Base-by-base conservation (phyloP, 2,113 vertebrate genomes). In the Harpagus bidentatus region DNA sequence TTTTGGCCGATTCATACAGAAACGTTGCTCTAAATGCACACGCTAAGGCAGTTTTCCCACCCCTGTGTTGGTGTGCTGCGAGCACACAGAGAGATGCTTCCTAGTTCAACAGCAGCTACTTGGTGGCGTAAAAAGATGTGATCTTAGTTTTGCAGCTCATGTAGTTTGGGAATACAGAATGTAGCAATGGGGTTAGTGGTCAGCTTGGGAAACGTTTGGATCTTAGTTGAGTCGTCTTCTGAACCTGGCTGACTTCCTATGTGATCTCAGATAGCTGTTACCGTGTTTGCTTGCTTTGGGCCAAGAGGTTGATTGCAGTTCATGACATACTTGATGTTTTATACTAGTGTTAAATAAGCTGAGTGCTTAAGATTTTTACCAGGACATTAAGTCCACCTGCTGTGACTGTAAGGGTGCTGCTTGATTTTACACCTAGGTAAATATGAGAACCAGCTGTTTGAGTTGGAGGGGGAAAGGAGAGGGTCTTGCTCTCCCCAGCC, bases 21-120 rank as follows among this genome's bases (percentile, higher is more conserved):
- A 65, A 55, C 0, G 0, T 53, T 25, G 16, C 45, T 71, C 11
- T 47, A 23, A 56, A 9, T 11, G 34, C 2, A 1, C n/a, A 29
- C 0, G 0, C 34, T 17, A 13, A 13, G 45, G 32, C 52, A 19
- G 45, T 47, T 71, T 78, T 55, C 52, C 70, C 32, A 38, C 45
- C 1, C 2, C 40, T 23, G 31, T 8, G 9, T 16, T 38, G 28
- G 9, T 36, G 23, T 36, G 71, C 71, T 8, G 34, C 0, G 9
- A 26, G 43, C 0, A 1, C 38, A 31, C 21, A 12, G 58, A 23
- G 25, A 9, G 34, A 10, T 25, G 31, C n/a, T 38, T 36, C 65
- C 59, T 16, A 20, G 13, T 52, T 76, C 38, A 52, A 3, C 36
- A 29, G 36, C 1, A 1, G 31, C 21, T 43, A 4, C 36, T 65